phyloP scores from a whole-genome alignment of 2,113 vertebrate species.

The Gnathonemus echidnorhynchus region DNA sequence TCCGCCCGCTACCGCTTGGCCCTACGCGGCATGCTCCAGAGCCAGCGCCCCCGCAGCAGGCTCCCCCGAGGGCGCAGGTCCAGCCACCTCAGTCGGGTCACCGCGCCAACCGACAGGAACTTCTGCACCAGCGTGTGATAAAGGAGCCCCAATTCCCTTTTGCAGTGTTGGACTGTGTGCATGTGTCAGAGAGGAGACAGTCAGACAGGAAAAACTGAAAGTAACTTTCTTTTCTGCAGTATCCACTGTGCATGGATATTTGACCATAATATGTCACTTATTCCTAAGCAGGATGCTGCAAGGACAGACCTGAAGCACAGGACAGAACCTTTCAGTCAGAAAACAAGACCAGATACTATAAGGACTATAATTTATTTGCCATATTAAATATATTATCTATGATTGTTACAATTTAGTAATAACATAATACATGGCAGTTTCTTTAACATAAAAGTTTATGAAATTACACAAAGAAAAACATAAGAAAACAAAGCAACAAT shows the following conservation, averaged over 20 bases:
- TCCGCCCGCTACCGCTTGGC: conserved; percentile 73
- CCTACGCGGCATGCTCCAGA: conserved; percentile 62
- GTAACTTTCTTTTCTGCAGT: background rate
- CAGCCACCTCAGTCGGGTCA: background rate
- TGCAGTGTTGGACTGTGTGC: background rate
- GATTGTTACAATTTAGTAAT: conserved; percentile 78
- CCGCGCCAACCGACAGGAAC: background rate
- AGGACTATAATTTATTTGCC: conserved; percentile 64
- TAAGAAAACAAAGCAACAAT: conserved; percentile 46
- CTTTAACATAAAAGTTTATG: conserved; percentile 53
- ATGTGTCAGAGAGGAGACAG: background rate
- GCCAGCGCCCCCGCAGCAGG: conserved; percentile 17
- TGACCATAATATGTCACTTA: background rate
- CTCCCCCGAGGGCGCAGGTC: background rate
- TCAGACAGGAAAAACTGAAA: background rate
- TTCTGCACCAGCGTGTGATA: background rate
- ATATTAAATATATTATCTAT: conserved; percentile 82
- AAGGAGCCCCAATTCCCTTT: background rate
- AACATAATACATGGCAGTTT: conserved; percentile 63
- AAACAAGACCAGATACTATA: conserved; percentile 22
- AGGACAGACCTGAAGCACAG: background rate
- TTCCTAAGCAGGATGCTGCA: background rate
- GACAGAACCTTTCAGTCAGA: background rate
- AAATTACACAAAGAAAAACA: conserved; percentile 48
- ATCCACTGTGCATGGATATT: background rate